phyloP scores from a whole-genome alignment of 1,140 invertebrate genomes.

The Caerostris extrusa region DNA sequence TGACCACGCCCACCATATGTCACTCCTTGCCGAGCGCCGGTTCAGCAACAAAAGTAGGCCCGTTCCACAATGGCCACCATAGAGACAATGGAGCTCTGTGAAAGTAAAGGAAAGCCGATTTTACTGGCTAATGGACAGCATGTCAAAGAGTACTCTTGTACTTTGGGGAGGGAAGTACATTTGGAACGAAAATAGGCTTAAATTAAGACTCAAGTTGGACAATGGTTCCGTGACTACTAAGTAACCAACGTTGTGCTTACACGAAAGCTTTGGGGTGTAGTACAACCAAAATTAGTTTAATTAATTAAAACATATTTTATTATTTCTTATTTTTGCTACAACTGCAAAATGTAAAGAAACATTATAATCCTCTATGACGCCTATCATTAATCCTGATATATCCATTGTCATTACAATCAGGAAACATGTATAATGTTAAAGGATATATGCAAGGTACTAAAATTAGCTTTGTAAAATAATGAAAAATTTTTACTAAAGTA shows the following conservation, averaged over 20 bases:
- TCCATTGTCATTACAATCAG: no score
- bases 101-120: constrained; percentile 2
- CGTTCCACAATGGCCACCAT: not conserved
- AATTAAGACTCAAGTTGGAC: constrained; percentile 11
- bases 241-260: not conserved
- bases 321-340: no score
- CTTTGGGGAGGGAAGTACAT: not conserved
- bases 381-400: no score
- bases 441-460: no score
- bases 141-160: not conserved
- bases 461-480: no score
- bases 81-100: constrained; percentile 46
- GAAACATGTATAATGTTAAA: no score
- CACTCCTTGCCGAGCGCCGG: not conserved
- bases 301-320: no score
- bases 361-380: no score
- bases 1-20: constrained; percentile 66
- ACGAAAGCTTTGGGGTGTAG: not conserved
- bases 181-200: not conserved
- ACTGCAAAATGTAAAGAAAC: no score
- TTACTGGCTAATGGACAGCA: not conserved
- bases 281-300: no score
- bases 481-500: no score
- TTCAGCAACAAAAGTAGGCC: constrained; percentile 58
- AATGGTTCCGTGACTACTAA: not conserved